These are phyloP conservation scores for Phenganax stokvisi DNA, from an alignment of 92 coral and sea anemone species.

Conservation along the genomic window DNA sequence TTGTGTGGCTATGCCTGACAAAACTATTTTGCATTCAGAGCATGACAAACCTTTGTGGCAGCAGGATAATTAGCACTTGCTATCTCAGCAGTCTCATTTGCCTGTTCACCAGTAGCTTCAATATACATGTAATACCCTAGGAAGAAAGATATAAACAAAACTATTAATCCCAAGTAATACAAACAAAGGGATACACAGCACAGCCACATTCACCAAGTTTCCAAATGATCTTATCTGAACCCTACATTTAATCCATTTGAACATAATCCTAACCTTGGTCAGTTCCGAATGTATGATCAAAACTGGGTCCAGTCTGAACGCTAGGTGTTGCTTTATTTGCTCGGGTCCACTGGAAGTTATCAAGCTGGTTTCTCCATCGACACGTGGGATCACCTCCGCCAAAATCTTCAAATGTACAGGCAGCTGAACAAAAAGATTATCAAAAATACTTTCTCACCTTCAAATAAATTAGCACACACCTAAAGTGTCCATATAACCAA, in stretches of 20 bases:
- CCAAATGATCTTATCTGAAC: not conserved
- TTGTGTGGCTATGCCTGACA: too few species aligned
- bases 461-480: too few species aligned
- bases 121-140: conserved; percentile 70
- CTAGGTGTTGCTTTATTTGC: conserved; percentile 67
- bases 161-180: not conserved
- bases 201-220: not conserved
- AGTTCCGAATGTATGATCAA: conserved; percentile 87
- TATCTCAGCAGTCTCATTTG: conserved; percentile 64
- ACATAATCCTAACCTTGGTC: conserved; percentile 51
- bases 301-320: conserved; percentile 65
- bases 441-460: not conserved
- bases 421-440: conserved; percentile 44
- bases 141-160: not conserved
- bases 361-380: conserved; percentile 65
- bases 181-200: not conserved
- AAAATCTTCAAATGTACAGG: conserved; percentile 73
- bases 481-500: too few species aligned
- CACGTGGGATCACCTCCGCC: conserved; percentile 48
- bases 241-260: not conserved
- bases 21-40: too few species aligned
- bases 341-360: conserved; percentile 71
- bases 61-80: conserved; percentile 56
- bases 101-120: conserved; percentile 63
- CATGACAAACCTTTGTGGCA: conserved; percentile 15